phyloP scores from a whole-genome alignment of 1,140 invertebrate species.

The Drosophila subpulchrella region DNA sequence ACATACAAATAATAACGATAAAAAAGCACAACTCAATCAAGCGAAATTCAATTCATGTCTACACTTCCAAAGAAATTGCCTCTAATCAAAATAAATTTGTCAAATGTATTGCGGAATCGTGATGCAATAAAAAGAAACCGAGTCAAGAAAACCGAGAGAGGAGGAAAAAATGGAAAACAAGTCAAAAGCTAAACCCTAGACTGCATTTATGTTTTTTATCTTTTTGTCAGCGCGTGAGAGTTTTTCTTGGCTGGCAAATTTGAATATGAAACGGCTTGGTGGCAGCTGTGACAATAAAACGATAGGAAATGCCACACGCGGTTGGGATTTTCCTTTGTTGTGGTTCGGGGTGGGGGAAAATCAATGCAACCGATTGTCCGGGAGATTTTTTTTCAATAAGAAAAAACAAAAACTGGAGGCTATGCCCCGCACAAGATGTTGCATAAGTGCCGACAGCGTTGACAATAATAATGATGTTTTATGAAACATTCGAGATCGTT shows the following conservation, averaged over 20 bases:
- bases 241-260: conserved; percentile 58
- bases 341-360: conserved; percentile 44
- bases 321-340: conserved; percentile 65
- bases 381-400: conserved; percentile 58
- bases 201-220: conserved; percentile 21
- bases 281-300: conserved; percentile 60
- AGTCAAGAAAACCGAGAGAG: conserved; percentile 14
- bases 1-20: conserved; percentile 41
- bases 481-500: conserved; percentile 51
- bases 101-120: conserved; percentile 76
- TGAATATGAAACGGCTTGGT: conserved; percentile 59
- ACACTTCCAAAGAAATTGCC: conserved; percentile 68
- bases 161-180: conserved; percentile 28
- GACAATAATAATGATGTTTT: conserved; percentile 60
- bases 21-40: conserved; percentile 68
- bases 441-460: conserved; percentile 60
- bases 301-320: conserved; percentile 45
- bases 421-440: conserved; percentile 49
- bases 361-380: conserved; percentile 58
- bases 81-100: conserved; percentile 80
- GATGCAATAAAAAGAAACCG: conserved; percentile 69
- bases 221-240: conserved; percentile 58
- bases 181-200: conserved; percentile 36
- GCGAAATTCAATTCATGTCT: conserved; percentile 72
- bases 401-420: neutral